Percentiles rank a stretch among this genome's conserved stretches.
These are phyloP conservation scores for Pseudomyrmex flavicornis DNA, from an alignment of 1,140 invertebrate genomes.

Conservation along the genomic window DNA sequence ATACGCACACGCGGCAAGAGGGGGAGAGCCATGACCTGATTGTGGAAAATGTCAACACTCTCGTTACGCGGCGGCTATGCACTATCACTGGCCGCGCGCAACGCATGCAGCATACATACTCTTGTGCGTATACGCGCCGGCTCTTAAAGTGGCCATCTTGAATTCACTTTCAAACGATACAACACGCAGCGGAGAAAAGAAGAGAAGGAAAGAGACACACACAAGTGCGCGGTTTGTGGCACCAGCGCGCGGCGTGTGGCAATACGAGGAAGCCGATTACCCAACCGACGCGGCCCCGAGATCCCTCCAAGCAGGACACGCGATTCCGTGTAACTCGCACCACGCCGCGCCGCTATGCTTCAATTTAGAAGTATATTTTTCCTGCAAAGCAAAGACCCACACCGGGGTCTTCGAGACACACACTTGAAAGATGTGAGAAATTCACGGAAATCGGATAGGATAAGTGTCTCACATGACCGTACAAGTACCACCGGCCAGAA, in stretches of 20 bases:
- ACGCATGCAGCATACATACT: constrained; percentile 8
- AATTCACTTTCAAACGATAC: constrained; percentile 80
- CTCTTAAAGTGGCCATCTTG: constrained; percentile 80
- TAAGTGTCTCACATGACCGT: no score
- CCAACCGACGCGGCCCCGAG: constrained; percentile 73
- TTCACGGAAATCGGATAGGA: no score
- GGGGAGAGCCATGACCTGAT: constrained; percentile 81
- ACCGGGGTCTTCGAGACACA: not conserved
- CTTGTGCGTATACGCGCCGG: constrained; percentile 20
- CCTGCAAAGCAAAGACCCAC: constrained; percentile 9
- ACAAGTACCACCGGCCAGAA: no score
- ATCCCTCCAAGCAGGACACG: constrained; percentile 66
- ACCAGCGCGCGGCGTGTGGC: constrained; percentile 75
- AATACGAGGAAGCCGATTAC: constrained; percentile 84
- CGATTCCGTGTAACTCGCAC: constrained; percentile 56
- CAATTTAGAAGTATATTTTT: constrained; percentile 21
- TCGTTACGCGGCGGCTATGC: constrained; percentile 76
- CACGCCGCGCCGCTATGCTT: not conserved
- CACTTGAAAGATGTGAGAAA: constrained; percentile 28
- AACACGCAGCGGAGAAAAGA: constrained; percentile 7
- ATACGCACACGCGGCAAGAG: constrained; percentile 54
- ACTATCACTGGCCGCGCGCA: constrained; percentile 67
- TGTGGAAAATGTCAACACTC: constrained; percentile 85
- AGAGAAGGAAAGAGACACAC: constrained; percentile 28
- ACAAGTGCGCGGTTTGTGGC: constrained; percentile 63